phyloP scores from a whole-genome alignment of 2,113 vertebrate species.

The Clupea harengus region DNA sequence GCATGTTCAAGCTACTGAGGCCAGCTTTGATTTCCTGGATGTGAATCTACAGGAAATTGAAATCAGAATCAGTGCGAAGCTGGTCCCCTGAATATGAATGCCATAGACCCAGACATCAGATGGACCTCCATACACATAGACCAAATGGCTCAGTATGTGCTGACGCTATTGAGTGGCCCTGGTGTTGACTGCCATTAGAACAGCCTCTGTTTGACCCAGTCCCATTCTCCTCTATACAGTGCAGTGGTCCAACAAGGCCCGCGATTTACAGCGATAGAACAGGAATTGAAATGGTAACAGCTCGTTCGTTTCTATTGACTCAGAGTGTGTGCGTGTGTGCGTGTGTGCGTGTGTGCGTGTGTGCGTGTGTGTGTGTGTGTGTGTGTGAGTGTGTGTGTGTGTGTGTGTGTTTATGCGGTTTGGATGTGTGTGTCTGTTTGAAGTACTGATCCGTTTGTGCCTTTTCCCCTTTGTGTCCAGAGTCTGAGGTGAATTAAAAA shows the following conservation, averaged over 20 bases:
- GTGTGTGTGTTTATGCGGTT: not conserved
- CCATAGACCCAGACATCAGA: not conserved
- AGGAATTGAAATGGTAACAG: not conserved
- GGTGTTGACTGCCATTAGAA: slow-evolving; percentile 46
- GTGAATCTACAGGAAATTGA: not conserved
- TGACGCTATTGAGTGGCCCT: slow-evolving; percentile 61
- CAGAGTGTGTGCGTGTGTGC: not conserved
- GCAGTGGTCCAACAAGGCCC: not conserved
- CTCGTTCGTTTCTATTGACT: not conserved
- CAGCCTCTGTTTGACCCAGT: slow-evolving; percentile 58
- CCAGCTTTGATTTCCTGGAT: not conserved
- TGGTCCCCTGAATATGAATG: not conserved
- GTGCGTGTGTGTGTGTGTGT: not conserved
- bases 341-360: not conserved
- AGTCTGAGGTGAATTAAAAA: not conserved
- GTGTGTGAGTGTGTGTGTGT: not conserved
- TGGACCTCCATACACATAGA: slow-evolving; percentile 22
- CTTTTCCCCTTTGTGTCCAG: not conserved
- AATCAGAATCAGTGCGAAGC: not conserved
- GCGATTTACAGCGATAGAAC: not conserved
- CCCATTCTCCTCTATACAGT: slow-evolving; percentile 16
- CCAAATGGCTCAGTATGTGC: slow-evolving; percentile 40
- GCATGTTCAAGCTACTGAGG: not conserved
- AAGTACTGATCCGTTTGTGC: not conserved
- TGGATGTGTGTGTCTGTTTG: not conserved